Conservation (phyloP, 2,888 invertebrate species). For the Dicyrtomina minuta region DNA sequence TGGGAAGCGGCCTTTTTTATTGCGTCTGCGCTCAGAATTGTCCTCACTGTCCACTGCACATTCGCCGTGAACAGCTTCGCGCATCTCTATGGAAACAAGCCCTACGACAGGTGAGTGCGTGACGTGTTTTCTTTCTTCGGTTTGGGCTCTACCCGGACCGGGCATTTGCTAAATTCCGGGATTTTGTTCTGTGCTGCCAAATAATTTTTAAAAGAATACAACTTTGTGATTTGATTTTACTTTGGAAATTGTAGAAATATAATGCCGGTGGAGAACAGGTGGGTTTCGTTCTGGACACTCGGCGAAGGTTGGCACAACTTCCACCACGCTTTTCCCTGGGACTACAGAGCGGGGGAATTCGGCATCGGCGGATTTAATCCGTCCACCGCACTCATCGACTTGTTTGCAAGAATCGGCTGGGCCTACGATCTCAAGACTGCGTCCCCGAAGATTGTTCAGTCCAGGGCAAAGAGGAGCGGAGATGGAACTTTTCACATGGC, state of each 20-base stretch:
- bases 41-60: constrained; percentile 68
- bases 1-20: constrained; percentile 58
- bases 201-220: neutral
- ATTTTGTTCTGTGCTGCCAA: neutral
- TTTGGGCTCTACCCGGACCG: too few relatives aligned
- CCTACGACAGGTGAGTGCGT: constrained; percentile 66
- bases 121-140: neutral
- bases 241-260: too few relatives aligned
- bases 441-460: constrained; percentile 68
- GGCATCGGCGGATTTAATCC: constrained; percentile 60
- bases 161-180: neutral
- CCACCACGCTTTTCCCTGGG: constrained; percentile 83
- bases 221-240: neutral
- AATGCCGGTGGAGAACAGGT: constrained; percentile 74
- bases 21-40: constrained; percentile 58
- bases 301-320: constrained; percentile 88
- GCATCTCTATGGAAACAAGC: constrained; percentile 74
- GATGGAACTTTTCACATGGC: too few relatives aligned
- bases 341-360: constrained; percentile 61
- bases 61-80: constrained; percentile 82
- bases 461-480: constrained; percentile 71
- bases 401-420: constrained; percentile 63
- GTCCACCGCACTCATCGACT: constrained; percentile 66
- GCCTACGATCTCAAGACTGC: constrained; percentile 68
- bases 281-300: constrained; percentile 69